phyloP scores from a whole-genome alignment of 2,113 vertebrate species.

The Lanius ludovicianus region DNA sequence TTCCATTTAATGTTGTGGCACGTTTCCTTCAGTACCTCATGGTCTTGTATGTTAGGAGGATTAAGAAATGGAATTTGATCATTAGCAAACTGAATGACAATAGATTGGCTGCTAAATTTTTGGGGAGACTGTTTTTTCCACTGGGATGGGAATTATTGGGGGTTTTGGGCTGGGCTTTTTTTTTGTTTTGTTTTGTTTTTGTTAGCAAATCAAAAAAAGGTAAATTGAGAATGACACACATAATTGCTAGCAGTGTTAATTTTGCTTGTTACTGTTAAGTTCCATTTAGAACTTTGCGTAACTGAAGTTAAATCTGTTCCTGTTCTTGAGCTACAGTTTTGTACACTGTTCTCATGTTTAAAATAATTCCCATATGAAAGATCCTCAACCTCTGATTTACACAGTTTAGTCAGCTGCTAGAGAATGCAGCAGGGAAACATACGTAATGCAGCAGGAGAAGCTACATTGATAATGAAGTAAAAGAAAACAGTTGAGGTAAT shows the following conservation, averaged over 20 bases:
- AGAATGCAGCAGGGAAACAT: not conserved
- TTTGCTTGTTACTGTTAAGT: not conserved
- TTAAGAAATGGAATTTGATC: conserved; percentile 17
- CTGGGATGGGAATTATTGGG: not conserved
- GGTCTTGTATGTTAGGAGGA: conserved; percentile 1
- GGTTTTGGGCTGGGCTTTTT: not conserved
- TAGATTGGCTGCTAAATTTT: not conserved
- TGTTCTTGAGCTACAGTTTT: not conserved
- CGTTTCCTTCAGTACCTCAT: not conserved
- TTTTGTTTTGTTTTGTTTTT: not conserved
- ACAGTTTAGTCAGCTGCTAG: not conserved
- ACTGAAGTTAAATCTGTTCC: not conserved
- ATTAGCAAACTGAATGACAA: not conserved
- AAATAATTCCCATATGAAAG: not conserved
- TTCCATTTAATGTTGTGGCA: conserved; percentile 34
- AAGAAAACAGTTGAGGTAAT: not conserved
- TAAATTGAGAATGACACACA: not conserved
- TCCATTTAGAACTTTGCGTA: not conserved
- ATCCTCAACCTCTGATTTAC: not conserved
- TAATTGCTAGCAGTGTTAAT: not conserved
- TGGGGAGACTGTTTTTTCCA: not conserved
- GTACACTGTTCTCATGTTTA: not conserved
- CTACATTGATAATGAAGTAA: no score
- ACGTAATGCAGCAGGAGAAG: not conserved
- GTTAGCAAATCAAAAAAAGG: not conserved